Evolutionary conservation across 2,797 vertebrate genomes (phyloP), one percentile per base, ranked within the genome.

Genomic region (Falco novaeseelandiae): DNA sequence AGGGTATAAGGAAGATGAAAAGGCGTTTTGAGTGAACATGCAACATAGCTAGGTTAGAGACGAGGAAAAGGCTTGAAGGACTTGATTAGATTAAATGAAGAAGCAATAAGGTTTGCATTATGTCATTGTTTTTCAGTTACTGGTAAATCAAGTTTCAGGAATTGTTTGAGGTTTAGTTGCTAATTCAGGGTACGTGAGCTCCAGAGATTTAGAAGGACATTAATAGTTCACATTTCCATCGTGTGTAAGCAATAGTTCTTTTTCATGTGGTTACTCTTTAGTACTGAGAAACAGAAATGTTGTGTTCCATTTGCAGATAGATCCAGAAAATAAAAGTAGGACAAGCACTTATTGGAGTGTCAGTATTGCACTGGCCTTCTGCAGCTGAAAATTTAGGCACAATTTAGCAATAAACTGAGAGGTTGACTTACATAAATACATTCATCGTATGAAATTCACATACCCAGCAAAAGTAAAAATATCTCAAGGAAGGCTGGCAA

Each of bases 81-180:
- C 65, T 78, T 69, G 19, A 72, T 78, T 49, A 82, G 25, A 30
- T 61, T 90, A 69, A 91, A 63, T 42, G 59, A 88, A 89, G 22
- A 52, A 83, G 19, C 29, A 85, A 27, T 80, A 70, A 78, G 48
- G 20, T 90, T 93, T 88, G 36, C 21, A 81, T 91, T 93, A 72
- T 86, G 44, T 86, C 58, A 48, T 69, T 93, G 46, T 61, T 95
- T 94, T 92, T 82, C 73, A 49, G 38, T 93, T 77, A 70, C 48
- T 85, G 71, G 76, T 87, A 95, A 84, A 72, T 65, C 55, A 87
- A 74, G 38, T 59, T 65, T 62, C 46, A 77, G 66, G 66, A 92
- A 54, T 76, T 34, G 63, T 86, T 89, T 92, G 86, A 89, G 66
- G 55, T 66, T 93, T 94, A 87, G 74, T 84, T 83, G 51, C 48